Percentiles rank a stretch among this genome's conserved stretches.
Evolutionary conservation across 2,797 vertebrate species (phyloP).

Genomic region (Clarias laeviceps): DNA sequence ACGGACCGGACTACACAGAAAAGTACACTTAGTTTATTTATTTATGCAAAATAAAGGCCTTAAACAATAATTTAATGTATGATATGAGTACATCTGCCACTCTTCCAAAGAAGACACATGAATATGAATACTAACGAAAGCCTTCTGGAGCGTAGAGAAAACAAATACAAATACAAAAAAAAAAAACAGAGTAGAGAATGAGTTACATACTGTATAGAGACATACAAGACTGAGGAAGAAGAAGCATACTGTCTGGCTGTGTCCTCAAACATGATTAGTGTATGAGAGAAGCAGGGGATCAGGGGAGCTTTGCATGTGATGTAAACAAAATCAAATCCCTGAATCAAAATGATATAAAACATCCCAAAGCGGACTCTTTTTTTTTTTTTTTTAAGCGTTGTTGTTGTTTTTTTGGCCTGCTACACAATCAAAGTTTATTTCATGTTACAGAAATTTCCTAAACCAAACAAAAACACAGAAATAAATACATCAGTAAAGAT

Average conservation of each 20-base stretch:
- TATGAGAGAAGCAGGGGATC: background rate
- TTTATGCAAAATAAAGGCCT: background rate
- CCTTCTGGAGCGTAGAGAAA: background rate
- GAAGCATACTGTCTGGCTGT: background rate
- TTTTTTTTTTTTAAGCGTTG: background rate
- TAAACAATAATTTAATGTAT: background rate
- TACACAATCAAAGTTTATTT: conserved; percentile 2
- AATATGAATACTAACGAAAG: background rate
- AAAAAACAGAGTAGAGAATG: background rate
- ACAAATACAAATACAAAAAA: background rate
- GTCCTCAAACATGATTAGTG: background rate
- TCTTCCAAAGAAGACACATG: background rate
- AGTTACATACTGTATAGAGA: background rate
- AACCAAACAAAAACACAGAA: background rate
- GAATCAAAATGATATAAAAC: conserved; percentile 7
- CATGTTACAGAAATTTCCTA: conserved; percentile 6
- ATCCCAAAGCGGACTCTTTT: background rate
- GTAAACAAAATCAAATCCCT: conserved; percentile 17
- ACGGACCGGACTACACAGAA: background rate
- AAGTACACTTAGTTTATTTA: background rate
- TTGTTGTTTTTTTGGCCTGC: background rate
- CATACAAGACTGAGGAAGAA: background rate
- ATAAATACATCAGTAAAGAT: background rate
- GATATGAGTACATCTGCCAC: background rate
- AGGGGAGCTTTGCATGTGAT: background rate